Evolutionary conservation across 2,888 invertebrate species (phyloP), one percentile per base, ranked within the genome.

Genomic region (Chymomyza caudatula): DNA sequence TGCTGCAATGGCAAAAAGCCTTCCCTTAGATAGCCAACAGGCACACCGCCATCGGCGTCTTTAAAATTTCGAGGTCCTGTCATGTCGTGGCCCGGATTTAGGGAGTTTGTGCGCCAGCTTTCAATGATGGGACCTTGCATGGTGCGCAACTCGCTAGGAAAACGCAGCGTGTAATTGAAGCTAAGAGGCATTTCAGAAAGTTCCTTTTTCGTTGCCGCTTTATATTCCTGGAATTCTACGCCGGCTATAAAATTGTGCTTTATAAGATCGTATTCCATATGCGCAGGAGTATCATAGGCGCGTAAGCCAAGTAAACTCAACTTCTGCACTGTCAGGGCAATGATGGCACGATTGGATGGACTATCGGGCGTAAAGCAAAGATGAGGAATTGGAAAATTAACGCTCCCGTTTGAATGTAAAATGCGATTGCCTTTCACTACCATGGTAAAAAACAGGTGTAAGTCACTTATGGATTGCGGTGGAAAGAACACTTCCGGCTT

Each of bases 1-100:
- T 92, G 91, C 85, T 95, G 94, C 4, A 94, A 69, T 0, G 92
- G 91, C 44, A 94, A 86, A 84, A 94, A 95, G 5, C 94, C 94
- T 88, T 94, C 94, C 25, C 88, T 85, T 69, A 79, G 44, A 52
- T 80, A 88, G 63, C 90, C 92, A 92, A 94, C 94, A 76, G 95
- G 94, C 56, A 87, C 76, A 11, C 92, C 93, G 29, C 93, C 93
- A 71, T 90, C 90, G 1, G 62, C 70, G 1, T 77, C 76, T 0
- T 88, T 82, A 11, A 91, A 90, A 53, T 92, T 91, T 73, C 96
- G 90, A 0, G 95, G 95, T 3, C 95, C 95, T 5, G 60, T 59
- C 90, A 73, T 87, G 93, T 94, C 84, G 93, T 94, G 20, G 92
- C 65, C 0, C 93, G 67, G 94, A 87, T 93, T 96, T 52, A 93